A percentile compares a stretch with the other conserved stretches of the same genome.
These are phyloP conservation scores for Zaprionus vittiger DNA, from an alignment of 1,140 invertebrate species.

Conservation along the genomic window DNA sequence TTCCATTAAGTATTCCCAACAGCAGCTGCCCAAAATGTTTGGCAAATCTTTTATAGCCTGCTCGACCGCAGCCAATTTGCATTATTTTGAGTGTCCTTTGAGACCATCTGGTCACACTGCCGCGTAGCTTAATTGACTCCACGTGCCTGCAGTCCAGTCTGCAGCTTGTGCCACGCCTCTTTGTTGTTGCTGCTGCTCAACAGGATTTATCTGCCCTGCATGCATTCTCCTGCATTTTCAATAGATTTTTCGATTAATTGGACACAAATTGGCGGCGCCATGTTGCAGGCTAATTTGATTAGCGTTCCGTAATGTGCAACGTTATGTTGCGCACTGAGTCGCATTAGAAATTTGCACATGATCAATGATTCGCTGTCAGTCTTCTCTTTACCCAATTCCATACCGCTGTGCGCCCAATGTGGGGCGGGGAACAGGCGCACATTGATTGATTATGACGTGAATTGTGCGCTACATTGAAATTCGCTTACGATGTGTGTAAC, in stretches of 20 bases:
- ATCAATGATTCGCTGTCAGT: conserved; percentile 4
- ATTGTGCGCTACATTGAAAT: conserved; percentile 43
- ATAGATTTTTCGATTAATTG: conserved; percentile 56
- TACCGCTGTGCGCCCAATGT: conserved; percentile 1
- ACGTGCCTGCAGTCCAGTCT: neutral
- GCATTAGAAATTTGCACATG: conserved; percentile 20
- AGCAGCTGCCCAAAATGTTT: neutral
- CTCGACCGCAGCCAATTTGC: conserved; percentile 18
- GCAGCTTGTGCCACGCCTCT: neutral
- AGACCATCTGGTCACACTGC: conserved; percentile 31
- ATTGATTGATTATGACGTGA: conserved; percentile 45
- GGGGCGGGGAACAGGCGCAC: neutral
- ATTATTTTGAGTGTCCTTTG: conserved; percentile 16
- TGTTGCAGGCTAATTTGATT: conserved; percentile 55
- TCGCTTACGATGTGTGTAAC: conserved; percentile 41
- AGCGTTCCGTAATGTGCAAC: conserved; percentile 4
- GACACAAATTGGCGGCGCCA: conserved; percentile 48
- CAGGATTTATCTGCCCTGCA: conserved; percentile 20
- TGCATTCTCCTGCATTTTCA: conserved; percentile 26
- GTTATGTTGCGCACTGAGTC: conserved; percentile 19
- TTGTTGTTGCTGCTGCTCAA: neutral
- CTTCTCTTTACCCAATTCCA: neutral
- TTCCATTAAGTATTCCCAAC: neutral
- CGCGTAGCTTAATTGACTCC: conserved; percentile 35
- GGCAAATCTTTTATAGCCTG: conserved; percentile 4